Evolutionary conservation across 2,113 vertebrate species (phyloP), one percentile per base, ranked within the genome.

Genomic region (Heptranchias perlo): DNA sequence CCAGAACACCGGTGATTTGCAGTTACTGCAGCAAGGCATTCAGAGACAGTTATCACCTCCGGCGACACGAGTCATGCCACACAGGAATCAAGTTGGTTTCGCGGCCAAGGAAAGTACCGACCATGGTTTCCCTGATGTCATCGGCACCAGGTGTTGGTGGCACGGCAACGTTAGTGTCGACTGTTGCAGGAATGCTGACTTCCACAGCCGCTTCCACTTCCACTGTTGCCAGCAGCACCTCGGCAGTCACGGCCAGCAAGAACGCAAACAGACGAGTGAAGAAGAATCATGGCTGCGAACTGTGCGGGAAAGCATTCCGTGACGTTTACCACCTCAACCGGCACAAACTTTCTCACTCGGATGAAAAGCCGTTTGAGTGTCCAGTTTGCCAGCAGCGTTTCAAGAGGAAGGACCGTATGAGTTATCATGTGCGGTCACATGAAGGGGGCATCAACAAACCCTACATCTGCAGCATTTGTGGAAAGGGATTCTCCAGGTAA

Each of bases 401-500:
- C 97, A 99, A 99, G 97, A 98, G 99, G 95, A 99, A 99, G 98
- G 99, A 99, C 97, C 99, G 99, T 96, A 99, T 99, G 99, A 99
- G 99, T 86, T 99, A 99, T 97, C 99, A 99, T 86, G 99, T 99
- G 96, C 98, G 99, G 97, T 99, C 99, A 95, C 99, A 99, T 35
- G 99, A 99, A 96, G 99, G 99, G 78, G 99, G 99, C 96, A 99
- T 99, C 97, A 99, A 99, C 97, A 99, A 99, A 97, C 99, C 99
- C 35, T 99, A 99, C 97, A 99, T 99, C 97, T 99, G 99, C 97
- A 99, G 98, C 96, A 99, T 99, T 97, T 99, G 99, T 98, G 99
- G 99, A 96, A 99, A 99, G 98, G 99, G 99, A 97, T 99, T 99
- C 97, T 99, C 99, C 96, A 99, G 99, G 99, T 99, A 98, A 97